These are phyloP conservation scores for Jordanella pulchra DNA, from an alignment of 2,797 vertebrate genomes.

Conservation along the genomic window DNA sequence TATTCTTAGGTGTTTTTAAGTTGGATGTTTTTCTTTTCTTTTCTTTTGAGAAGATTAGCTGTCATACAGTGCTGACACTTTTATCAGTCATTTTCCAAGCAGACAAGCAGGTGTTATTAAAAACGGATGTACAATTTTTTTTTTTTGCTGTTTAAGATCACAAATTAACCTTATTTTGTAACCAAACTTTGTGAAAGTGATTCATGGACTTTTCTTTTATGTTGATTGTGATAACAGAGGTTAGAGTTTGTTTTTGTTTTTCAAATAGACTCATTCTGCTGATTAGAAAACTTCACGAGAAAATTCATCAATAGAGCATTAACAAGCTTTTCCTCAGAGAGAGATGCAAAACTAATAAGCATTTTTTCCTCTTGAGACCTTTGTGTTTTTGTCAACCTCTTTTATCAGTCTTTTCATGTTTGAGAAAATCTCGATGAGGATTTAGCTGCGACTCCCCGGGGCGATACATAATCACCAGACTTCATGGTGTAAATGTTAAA, in stretches of 20 bases:
- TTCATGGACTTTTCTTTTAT: not conserved
- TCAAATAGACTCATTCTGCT: constrained; percentile 3
- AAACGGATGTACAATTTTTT: not conserved
- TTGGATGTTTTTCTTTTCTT: not conserved
- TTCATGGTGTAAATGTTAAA: constrained; percentile 28
- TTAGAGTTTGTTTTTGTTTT: constrained; percentile 9
- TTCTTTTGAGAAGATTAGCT: not conserved
- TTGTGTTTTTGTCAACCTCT: constrained; percentile 32
- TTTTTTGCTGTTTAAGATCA: not conserved
- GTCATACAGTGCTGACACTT: not conserved
- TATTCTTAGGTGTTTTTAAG: not conserved
- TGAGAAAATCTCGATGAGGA: constrained; percentile 39
- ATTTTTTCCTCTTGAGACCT: constrained; percentile 17
- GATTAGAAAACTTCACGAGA: not conserved
- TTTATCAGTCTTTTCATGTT: constrained; percentile 36
- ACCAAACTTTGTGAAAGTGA: not conserved
- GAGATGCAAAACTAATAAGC: constrained; percentile 29
- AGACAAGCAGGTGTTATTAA: constrained; percentile 6
- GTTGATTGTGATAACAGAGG: constrained; percentile 25
- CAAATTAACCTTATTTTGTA: constrained; percentile 1
- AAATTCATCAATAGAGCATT: constrained; percentile 26
- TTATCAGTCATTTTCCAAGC: constrained; percentile 5
- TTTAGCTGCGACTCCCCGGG: constrained; percentile 30
- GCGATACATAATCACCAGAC: constrained; percentile 40
- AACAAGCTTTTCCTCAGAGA: not conserved